Conservation (phyloP, 1,140 invertebrate genomes). For the Antheraea mylitta region DNA sequence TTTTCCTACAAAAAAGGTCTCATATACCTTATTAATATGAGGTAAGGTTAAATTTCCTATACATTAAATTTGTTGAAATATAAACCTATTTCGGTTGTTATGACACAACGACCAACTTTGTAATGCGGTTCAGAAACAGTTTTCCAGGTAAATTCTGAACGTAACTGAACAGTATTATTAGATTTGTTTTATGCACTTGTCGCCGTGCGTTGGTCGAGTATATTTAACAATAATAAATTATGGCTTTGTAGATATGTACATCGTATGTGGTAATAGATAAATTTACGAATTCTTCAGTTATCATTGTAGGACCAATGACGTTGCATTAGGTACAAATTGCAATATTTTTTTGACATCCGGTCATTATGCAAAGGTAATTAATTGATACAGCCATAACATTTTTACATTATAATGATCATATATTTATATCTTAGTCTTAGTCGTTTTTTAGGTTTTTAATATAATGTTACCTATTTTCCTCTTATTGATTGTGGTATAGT, state of each 20-base stretch:
- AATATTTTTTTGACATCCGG: neutral
- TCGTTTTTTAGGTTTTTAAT: too few relatives aligned
- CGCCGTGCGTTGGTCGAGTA: conserved; percentile 10
- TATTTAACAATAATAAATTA: conserved; percentile 6
- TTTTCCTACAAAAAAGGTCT: neutral
- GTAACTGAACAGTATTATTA: neutral
- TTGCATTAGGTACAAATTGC: neutral
- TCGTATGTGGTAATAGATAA: neutral
- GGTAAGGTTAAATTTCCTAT: neutral
- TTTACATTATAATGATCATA: too few relatives aligned
- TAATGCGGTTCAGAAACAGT: neutral
- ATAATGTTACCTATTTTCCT: too few relatives aligned
- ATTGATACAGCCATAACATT: too few relatives aligned
- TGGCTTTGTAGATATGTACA: neutral
- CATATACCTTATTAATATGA: neutral
- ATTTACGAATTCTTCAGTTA: neutral
- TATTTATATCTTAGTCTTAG: too few relatives aligned
- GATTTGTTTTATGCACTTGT: conserved; percentile 14
- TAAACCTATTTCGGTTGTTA: neutral
- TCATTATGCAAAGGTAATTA: neutral
- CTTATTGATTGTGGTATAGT: too few relatives aligned
- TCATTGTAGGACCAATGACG: neutral
- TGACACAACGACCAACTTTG: conserved; percentile 1
- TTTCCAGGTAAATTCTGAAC: neutral
- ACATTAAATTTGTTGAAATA: neutral